Evolutionary conservation across 2,797 vertebrate genomes (phyloP).

Genomic region (Chelon auratus): DNA sequence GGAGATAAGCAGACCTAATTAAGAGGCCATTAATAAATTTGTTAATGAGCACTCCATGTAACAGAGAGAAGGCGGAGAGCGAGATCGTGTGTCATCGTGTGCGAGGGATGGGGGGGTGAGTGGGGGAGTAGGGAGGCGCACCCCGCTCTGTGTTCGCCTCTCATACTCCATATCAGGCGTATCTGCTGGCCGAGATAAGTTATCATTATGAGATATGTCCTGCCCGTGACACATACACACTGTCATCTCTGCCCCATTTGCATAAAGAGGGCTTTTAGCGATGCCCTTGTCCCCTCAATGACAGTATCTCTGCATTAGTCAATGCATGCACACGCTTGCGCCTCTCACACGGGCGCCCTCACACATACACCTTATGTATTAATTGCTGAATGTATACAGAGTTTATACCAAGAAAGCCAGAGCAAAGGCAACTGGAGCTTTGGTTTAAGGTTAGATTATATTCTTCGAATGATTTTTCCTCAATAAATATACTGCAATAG

Average conservation of each 20-base stretch:
- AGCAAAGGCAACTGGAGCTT: too few relatives aligned
- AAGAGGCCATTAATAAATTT: conserved; percentile 80
- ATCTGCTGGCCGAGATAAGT: conserved; percentile 69
- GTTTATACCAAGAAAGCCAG: not conserved
- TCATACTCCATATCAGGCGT: conserved; percentile 63
- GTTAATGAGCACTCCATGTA: conserved; percentile 72
- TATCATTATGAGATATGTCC: conserved; percentile 73
- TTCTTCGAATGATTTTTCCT: too few relatives aligned
- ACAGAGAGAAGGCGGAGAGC: conserved; percentile 14
- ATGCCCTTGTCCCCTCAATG: conserved; percentile 76
- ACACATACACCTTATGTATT: conserved; percentile 20
- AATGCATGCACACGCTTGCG: conserved; percentile 5
- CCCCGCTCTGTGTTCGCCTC: conserved; percentile 14
- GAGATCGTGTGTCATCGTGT: conserved; percentile 33
- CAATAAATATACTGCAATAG: too few relatives aligned
- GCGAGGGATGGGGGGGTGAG: not conserved
- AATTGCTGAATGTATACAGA: conserved; percentile 19
- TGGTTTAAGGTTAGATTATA: too few relatives aligned
- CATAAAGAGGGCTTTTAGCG: conserved; percentile 78
- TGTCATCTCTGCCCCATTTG: conserved; percentile 66
- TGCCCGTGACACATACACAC: conserved; percentile 62
- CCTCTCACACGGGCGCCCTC: not conserved
- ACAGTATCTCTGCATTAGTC: conserved; percentile 70
- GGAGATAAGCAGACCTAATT: conserved; percentile 80
- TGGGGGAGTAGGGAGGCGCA: not conserved